phyloP scores from a whole-genome alignment of 2,797 vertebrate genomes.

The Gadopsis bispinosus region DNA sequence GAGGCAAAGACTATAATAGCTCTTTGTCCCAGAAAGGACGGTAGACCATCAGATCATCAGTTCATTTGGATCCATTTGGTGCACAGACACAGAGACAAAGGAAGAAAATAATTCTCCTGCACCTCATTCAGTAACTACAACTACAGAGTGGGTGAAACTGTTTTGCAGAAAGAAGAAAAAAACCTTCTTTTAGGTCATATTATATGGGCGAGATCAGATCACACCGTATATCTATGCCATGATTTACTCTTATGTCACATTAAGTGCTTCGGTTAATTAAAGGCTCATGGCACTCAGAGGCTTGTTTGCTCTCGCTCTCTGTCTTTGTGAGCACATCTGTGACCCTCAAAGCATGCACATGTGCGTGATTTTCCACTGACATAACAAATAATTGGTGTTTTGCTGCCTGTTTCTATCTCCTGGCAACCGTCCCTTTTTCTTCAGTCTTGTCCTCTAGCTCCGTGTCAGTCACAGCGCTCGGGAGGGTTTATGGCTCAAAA shows the following conservation, averaged over 20 bases:
- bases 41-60: slow-evolving; percentile 59
- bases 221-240: background rate
- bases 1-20: slow-evolving; percentile 60
- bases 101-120: slow-evolving; percentile 6
- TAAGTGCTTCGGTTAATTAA: slow-evolving; percentile 62
- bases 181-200: background rate
- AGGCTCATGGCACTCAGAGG: slow-evolving; percentile 51
- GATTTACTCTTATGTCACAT: slow-evolving; percentile 40
- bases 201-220: slow-evolving; percentile 18
- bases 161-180: slow-evolving; percentile 23
- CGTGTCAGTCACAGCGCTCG: slow-evolving; percentile 33
- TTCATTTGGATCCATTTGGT: slow-evolving; percentile 60
- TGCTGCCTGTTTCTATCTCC: slow-evolving; percentile 53
- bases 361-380: slow-evolving; percentile 62
- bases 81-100: background rate
- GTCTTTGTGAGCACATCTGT: slow-evolving; percentile 44
- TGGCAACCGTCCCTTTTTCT: slow-evolving; percentile 53
- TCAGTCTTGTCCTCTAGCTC: slow-evolving; percentile 42
- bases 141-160: slow-evolving; percentile 3
- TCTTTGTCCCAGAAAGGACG: slow-evolving; percentile 64
- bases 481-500: slow-evolving; percentile 55
- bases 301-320: slow-evolving; percentile 30
- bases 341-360: slow-evolving; percentile 32
- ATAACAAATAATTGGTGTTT: slow-evolving; percentile 29
- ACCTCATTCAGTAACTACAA: slow-evolving; percentile 27